A percentile compares a stretch with the other conserved stretches of the same genome.
Evolutionary conservation across 2,797 vertebrate species (phyloP).

Genomic region (Ataeniobius toweri): DNA sequence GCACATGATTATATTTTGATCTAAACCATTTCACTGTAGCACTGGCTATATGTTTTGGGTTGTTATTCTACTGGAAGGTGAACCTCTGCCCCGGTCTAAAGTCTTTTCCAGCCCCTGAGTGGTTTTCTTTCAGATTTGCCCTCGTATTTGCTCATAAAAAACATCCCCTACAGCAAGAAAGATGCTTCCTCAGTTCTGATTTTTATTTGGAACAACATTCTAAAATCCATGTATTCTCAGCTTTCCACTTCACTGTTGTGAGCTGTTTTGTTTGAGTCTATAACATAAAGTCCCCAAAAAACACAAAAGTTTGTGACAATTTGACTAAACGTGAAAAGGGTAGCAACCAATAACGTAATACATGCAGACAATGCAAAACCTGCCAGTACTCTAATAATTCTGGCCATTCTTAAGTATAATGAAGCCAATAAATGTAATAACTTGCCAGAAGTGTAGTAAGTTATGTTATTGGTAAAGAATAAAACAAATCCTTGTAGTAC

Average conservation of each 20-base stretch:
- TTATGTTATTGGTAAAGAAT: neutral
- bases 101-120: neutral
- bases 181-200: neutral
- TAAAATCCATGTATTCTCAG: no score
- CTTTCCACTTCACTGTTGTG: no score
- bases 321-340: neutral
- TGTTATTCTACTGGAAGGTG: neutral
- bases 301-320: neutral
- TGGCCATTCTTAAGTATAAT: neutral
- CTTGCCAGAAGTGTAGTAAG: no score
- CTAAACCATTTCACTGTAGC: neutral
- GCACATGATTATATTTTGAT: neutral
- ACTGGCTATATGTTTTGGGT: neutral
- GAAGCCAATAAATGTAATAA: neutral
- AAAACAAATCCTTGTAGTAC: no score
- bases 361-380: neutral
- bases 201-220: no score
- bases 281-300: no score
- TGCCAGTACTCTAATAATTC: neutral
- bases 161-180: neutral
- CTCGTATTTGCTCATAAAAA: neutral
- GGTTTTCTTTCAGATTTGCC: neutral
- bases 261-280: no score
- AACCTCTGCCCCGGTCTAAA: neutral
- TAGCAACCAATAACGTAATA: neutral